phyloP scores from a whole-genome alignment of 2,888 invertebrate species.

The Malacosoma neustria region DNA sequence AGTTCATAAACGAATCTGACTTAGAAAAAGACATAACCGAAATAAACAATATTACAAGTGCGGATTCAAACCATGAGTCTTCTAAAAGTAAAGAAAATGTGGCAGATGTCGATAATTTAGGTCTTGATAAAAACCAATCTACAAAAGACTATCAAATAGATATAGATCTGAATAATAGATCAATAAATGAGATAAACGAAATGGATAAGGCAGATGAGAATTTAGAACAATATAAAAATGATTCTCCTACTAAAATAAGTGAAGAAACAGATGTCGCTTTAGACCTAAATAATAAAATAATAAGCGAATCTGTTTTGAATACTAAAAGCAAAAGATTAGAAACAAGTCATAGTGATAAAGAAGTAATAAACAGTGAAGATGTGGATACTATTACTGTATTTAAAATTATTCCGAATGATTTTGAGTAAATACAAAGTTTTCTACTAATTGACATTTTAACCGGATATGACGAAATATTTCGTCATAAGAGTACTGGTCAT shows the following conservation, averaged over 20 bases:
- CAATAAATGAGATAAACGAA: no score
- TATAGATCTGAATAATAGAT: no score
- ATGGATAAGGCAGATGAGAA: no score
- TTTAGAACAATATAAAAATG: no score
- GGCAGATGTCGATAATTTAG: not conserved
- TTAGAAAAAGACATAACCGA: not conserved
- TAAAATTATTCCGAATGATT: not conserved
- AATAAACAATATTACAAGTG: not conserved
- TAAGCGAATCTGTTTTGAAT: constrained; percentile 1
- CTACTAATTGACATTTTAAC: no score
- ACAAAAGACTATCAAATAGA: no score
- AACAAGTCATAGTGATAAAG: not conserved
- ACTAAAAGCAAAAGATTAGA: constrained; percentile 2
- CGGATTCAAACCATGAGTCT: no score
- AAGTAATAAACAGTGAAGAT: not conserved
- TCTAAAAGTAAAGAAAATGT: not conserved
- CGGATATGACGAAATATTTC: no score
- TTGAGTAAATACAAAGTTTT: no score
- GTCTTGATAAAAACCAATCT: not conserved
- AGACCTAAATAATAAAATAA: not conserved
- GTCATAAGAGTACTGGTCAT: no score
- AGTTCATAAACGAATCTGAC: not conserved
- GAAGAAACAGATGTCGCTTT: no score
- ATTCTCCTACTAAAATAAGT: no score
- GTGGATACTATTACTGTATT: not conserved